Conservation (phyloP, 1,140 invertebrate species). For the Pararge aegeria region DNA sequence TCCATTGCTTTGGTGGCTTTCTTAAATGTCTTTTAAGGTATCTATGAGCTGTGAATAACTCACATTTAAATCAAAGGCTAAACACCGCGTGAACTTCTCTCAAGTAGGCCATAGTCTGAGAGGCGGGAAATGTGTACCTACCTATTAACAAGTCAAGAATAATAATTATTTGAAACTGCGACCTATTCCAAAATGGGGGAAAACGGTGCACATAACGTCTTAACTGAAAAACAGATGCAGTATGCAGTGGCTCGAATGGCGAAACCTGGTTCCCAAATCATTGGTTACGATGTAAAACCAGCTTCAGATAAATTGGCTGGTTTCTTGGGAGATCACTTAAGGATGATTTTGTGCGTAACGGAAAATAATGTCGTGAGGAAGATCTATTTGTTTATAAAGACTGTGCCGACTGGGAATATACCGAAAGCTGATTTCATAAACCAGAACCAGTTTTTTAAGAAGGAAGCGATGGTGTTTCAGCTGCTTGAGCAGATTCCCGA, state of each 20-base stretch:
- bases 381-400: slow-evolving; percentile 53
- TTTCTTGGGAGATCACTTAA: slow-evolving; percentile 57
- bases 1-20: no score
- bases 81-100: no score
- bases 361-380: slow-evolving; percentile 19
- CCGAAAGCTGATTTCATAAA: slow-evolving; percentile 56
- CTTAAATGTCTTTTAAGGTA: no score
- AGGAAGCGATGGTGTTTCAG: slow-evolving; percentile 46
- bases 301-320: slow-evolving; percentile 41
- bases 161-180: no score
- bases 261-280: slow-evolving; percentile 29
- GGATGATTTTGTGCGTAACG: slow-evolving; percentile 36
- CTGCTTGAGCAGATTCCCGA: slow-evolving; percentile 40
- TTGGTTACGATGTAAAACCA: slow-evolving; percentile 34
- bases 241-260: slow-evolving; percentile 35
- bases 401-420: slow-evolving; percentile 44
- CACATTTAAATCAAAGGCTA: no score
- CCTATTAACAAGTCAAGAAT: no score
- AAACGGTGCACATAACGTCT: slow-evolving; percentile 26
- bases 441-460: slow-evolving; percentile 39
- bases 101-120: no score
- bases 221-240: slow-evolving; percentile 45
- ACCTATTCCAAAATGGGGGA: background rate
- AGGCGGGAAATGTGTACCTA: no score
- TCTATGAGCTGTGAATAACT: no score